Base-by-base conservation (phyloP, 2,888 invertebrate genomes). In the Chouioia cunea region DNA sequence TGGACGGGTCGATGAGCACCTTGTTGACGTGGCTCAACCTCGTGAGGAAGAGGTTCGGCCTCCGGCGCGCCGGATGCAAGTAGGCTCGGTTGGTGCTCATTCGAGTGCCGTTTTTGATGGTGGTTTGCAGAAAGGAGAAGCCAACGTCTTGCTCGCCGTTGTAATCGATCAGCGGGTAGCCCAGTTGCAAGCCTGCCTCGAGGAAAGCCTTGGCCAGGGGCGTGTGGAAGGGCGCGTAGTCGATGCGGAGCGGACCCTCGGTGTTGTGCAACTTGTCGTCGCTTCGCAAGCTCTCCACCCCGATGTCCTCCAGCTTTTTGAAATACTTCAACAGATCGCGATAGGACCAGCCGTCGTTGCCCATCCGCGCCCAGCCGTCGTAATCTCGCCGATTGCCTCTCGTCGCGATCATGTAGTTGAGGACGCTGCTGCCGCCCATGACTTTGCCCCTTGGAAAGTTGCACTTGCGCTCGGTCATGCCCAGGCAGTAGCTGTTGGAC, bases 381-480 rank as follows among this genome's bases (percentile, higher is more conserved):
- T 93, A 96, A 79, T 96, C 95, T 2, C 87, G 84, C 0, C 88
- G 87, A 77, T 91, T 89, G 15, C 93, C 94, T 73, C 93, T 86
- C 0, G 92, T 92, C 78, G 93, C 93, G 77, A 93, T 90, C 94
- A 96, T 93, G 77, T 91, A 91, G 81, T 95, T 95, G 12, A 94
- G 86, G 0, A 93, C 91, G 74, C 93, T 93, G 12, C 91, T 91
- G 1, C 96, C 96, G 4, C 96, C 96, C 80, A 96, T 88, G 0
- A 93, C 93, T 83, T 93, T 94, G 2, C 95, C 95, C 50, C 87
- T 77, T 0, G 88, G 85, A 77, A 82, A 83, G 0, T 78, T 80
- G 74, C 86, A 87, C 52, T 77, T 78, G 0, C 78, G 78, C 15
- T 81, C 77, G 2, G 70, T 76, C 81, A 82, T 82, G 2, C 80